Evolutionary conservation across 1,140 invertebrate genomes (phyloP).

Genomic region (Brachionus rubens): DNA sequence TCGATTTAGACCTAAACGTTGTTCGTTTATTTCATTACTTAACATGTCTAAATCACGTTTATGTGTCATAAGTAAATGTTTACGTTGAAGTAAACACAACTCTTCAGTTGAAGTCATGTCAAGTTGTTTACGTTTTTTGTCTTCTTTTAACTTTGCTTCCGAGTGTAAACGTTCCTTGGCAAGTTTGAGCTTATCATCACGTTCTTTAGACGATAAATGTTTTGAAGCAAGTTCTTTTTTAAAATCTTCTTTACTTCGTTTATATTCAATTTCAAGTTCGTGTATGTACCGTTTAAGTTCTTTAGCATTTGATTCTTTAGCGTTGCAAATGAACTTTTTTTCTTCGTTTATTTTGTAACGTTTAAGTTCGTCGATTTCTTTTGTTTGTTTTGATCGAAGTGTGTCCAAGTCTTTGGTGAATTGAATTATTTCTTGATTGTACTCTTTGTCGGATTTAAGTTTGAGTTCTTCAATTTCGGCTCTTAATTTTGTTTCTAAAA

Average conservation of each 20-base stretch:
- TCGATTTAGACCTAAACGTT: conserved; percentile 3
- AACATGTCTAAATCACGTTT: conserved; percentile 28
- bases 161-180: conserved; percentile 40
- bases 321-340: conserved; percentile 89
- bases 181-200: conserved; percentile 13
- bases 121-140: conserved; percentile 49
- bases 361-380: conserved; percentile 71
- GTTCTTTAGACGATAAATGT: conserved; percentile 17
- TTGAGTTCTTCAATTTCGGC: conserved; percentile 93
- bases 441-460: conserved; percentile 88
- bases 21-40: conserved; percentile 32
- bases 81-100: conserved; percentile 30
- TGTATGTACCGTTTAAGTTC: conserved; percentile 82
- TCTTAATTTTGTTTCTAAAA: conserved; percentile 85
- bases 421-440: conserved; percentile 81
- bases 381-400: conserved; percentile 77
- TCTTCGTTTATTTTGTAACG: conserved; percentile 65
- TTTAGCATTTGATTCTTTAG: conserved; percentile 78
- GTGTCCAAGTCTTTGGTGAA: conserved; percentile 88
- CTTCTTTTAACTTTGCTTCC: conserved; percentile 48
- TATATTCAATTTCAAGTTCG: conserved; percentile 94
- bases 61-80: conserved; percentile 22
- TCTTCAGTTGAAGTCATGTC: conserved; percentile 21
- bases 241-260: conserved; percentile 92
- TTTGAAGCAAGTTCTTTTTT: conserved; percentile 62